Percentiles rank a stretch among this genome's conserved stretches.
These are phyloP conservation scores for Phrynocephalus guinanensis DNA, from an alignment of 2,797 vertebrate species.

Conservation along the genomic window DNA sequence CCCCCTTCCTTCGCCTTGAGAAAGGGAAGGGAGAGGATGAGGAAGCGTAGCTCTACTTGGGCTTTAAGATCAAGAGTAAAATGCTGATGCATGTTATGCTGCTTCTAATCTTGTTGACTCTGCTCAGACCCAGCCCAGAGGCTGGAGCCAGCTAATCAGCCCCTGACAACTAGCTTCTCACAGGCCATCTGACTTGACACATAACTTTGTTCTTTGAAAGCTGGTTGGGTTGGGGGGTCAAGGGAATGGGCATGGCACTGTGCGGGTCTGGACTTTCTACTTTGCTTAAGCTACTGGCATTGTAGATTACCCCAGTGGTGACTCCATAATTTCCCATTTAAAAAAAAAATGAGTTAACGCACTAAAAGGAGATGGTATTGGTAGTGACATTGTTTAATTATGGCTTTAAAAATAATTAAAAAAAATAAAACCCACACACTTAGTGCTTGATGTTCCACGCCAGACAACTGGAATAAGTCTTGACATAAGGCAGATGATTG, in stretches of 20 bases:
- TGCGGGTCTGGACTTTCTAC: neutral
- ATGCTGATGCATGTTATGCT: neutral
- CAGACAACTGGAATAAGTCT: constrained; percentile 56
- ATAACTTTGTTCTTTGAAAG: neutral
- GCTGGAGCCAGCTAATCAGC: constrained; percentile 10
- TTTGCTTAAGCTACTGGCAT: neutral
- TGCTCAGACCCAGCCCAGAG: neutral
- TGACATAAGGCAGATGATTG: constrained; percentile 64
- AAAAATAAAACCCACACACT: neutral
- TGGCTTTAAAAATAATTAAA: rapidly evolving
- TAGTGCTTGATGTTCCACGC: rapidly evolving
- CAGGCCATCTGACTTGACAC: neutral
- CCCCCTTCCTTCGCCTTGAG: neutral
- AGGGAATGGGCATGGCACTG: neutral
- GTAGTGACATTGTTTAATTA: neutral
- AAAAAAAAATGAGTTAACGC: neutral
- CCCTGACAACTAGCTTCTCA: neutral
- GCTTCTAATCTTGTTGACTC: constrained; percentile 15
- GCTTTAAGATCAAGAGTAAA: too few species aligned
- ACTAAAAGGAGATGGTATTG: neutral
- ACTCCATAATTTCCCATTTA: neutral
- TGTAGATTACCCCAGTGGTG: neutral
- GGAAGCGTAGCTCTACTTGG: neutral
- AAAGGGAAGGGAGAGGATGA: neutral
- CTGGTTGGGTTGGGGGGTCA: neutral